Evolutionary conservation across 2,113 vertebrate genomes (phyloP).

Genomic region (Perca fluviatilis): DNA sequence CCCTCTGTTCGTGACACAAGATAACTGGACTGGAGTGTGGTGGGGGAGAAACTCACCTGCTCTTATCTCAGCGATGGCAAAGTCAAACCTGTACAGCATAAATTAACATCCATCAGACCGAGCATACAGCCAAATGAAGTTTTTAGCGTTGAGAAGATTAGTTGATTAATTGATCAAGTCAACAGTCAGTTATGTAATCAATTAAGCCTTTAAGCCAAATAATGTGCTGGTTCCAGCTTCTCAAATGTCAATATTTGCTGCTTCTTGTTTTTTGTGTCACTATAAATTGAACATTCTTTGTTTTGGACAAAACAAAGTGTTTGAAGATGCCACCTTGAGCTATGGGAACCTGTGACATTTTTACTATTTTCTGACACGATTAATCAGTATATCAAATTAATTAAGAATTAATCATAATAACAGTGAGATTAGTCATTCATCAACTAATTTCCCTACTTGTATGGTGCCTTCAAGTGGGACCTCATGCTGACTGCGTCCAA

Average conservation of each 20-base stretch:
- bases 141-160: background rate
- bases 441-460: too few relatives aligned
- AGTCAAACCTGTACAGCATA: background rate
- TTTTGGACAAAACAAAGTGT: background rate
- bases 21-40: constrained; percentile 14
- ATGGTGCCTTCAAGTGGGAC: background rate
- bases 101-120: background rate
- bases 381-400: background rate
- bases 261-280: background rate
- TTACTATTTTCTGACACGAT: background rate
- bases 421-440: too few relatives aligned
- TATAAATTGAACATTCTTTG: background rate
- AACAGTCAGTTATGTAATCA: background rate
- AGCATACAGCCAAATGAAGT: background rate
- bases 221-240: background rate
- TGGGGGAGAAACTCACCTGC: constrained; percentile 7
- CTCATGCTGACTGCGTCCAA: background rate
- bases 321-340: background rate
- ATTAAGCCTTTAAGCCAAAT: background rate
- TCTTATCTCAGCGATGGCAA: background rate
- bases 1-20: constrained; percentile 34
- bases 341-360: background rate
- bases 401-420: background rate
- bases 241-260: background rate
- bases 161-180: background rate